Percentiles rank a stretch among this genome's conserved stretches.
Conservation (phyloP, 1,140 invertebrate genomes). For the Potamilus streckersoni region DNA sequence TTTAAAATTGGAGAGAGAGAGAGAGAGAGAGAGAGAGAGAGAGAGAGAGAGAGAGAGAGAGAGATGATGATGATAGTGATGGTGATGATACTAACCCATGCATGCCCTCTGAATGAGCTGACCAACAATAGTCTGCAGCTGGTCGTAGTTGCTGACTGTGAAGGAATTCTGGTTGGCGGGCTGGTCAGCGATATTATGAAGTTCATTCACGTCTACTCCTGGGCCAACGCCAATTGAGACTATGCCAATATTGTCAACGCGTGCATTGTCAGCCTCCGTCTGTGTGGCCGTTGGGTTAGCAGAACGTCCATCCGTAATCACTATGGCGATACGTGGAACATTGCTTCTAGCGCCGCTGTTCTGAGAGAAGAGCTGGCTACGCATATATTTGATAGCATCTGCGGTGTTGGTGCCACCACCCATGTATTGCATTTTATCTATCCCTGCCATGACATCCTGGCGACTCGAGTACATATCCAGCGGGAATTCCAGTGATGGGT, state of each 20-base stretch:
- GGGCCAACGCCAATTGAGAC: constrained; percentile 52
- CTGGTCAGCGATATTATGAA: constrained; percentile 48
- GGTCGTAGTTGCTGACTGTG: constrained; percentile 40
- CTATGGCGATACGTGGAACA: constrained; percentile 49
- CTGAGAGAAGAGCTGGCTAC: constrained; percentile 40
- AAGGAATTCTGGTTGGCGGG: constrained; percentile 46
- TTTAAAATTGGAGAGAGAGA: background rate
- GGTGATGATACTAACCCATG: constrained; percentile 31
- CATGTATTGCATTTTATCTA: constrained; percentile 47
- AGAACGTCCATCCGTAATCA: constrained; percentile 60
- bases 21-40: no score
- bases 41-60: background rate
- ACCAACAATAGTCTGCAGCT: constrained; percentile 39
- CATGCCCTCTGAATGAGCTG: constrained; percentile 39
- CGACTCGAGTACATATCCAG: constrained; percentile 47
- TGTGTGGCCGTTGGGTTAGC: constrained; percentile 40
- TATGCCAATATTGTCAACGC: constrained; percentile 34
- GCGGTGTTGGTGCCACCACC: constrained; percentile 56
- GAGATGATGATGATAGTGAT: no score
- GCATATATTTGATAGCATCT: constrained; percentile 45
- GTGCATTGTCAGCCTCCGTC: constrained; percentile 27
- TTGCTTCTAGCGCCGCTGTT: constrained; percentile 43
- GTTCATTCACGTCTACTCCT: constrained; percentile 39
- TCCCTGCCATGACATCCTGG: constrained; percentile 29
- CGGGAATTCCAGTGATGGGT: constrained; percentile 48